These are phyloP conservation scores for Mirza zaza DNA, from an alignment of 2,113 vertebrate species.

Conservation along the genomic window DNA sequence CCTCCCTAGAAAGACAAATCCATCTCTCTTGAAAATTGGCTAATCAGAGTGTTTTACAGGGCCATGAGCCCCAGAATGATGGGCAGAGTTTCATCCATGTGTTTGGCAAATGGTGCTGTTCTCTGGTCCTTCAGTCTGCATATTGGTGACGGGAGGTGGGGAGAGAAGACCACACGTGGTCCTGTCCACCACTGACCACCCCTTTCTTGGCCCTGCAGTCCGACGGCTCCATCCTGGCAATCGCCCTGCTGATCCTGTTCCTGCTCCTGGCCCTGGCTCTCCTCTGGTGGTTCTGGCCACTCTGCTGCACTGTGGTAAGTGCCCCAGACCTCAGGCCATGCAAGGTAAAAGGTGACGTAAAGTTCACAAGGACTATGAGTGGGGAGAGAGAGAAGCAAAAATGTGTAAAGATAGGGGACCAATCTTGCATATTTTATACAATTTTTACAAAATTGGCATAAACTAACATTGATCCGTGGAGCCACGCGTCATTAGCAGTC, in stretches of 20 bases:
- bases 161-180: neutral
- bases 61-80: neutral
- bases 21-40: neutral
- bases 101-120: neutral
- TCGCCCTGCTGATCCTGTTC: slow-evolving; percentile 95
- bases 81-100: neutral
- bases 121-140: neutral
- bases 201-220: slow-evolving; percentile 87
- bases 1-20: neutral
- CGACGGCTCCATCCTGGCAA: slow-evolving; percentile 96
- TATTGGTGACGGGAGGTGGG: neutral
- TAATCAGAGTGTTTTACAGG: neutral
- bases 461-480: neutral
- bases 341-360: neutral
- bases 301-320: slow-evolving; percentile 99
- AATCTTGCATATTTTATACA: neutral
- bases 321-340: neutral
- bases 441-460: neutral
- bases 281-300: slow-evolving; percentile 99
- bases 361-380: neutral
- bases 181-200: neutral
- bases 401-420: neutral
- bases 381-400: neutral
- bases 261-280: slow-evolving; percentile 92
- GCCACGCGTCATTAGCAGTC: neutral